Conservation (phyloP, 2,797 vertebrate species). For the Enteromius treurensis region DNA sequence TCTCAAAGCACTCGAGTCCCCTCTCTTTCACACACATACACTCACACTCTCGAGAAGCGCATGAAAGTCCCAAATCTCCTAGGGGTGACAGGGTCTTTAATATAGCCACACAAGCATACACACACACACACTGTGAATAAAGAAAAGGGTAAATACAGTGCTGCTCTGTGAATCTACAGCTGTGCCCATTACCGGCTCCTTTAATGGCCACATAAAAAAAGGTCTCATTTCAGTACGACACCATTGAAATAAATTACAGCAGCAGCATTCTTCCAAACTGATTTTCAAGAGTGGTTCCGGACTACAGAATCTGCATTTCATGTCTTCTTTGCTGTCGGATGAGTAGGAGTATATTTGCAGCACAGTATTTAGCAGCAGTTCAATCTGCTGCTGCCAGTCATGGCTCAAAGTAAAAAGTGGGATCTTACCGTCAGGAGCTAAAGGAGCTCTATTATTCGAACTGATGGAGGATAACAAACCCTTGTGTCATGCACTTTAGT, state of each 20-base stretch:
- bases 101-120: constrained; percentile 68
- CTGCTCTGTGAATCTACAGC: constrained; percentile 43
- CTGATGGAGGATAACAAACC: constrained; percentile 5
- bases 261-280: constrained; percentile 15
- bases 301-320: constrained; percentile 22
- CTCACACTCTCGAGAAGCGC: not conserved
- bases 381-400: not conserved
- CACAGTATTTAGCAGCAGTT: constrained; percentile 19
- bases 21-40: not conserved
- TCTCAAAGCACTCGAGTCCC: constrained; percentile 32
- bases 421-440: not conserved
- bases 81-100: constrained; percentile 66
- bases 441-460: not conserved
- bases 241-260: constrained; percentile 69
- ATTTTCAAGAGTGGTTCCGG: not conserved
- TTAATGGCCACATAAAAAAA: constrained; percentile 73
- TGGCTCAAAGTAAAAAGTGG: not conserved
- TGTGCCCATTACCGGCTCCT: constrained; percentile 55
- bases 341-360: constrained; percentile 7
- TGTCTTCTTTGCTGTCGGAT: not conserved
- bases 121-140: constrained; percentile 40
- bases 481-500: not conserved
- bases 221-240: constrained; percentile 67
- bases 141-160: constrained; percentile 37
- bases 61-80: constrained; percentile 26